Evolutionary conservation across 2,888 invertebrate species (phyloP).

Genomic region (Ophioninae sp.): DNA sequence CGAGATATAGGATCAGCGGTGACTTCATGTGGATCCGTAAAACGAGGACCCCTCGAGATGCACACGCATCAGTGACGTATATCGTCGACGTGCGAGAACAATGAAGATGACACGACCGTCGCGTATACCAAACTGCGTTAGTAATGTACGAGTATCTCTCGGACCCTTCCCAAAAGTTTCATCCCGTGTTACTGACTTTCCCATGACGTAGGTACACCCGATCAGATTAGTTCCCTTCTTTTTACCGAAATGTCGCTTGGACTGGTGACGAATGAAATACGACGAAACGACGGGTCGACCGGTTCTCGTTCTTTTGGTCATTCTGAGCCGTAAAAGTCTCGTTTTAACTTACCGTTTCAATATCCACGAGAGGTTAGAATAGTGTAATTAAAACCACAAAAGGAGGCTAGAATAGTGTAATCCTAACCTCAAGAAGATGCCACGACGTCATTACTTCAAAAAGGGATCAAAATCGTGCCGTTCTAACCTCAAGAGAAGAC

Average conservation of each 20-base stretch:
- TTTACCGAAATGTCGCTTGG: conserved; percentile 11
- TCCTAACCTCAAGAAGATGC: too few species aligned
- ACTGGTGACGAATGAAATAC: neutral
- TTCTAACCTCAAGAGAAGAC: too few species aligned
- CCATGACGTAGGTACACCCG: conserved; percentile 78
- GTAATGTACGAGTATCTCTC: conserved; percentile 35
- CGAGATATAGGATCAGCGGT: conserved; percentile 24
- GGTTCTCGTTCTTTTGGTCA: neutral
- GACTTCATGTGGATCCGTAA: neutral
- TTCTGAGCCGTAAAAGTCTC: neutral
- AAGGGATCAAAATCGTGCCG: too few species aligned
- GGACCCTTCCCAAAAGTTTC: conserved; percentile 50
- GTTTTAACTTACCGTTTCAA: too few species aligned
- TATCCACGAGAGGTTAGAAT: too few species aligned
- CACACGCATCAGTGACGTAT: conserved; percentile 44
- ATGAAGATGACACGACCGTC: conserved; percentile 59
- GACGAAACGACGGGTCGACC: neutral
- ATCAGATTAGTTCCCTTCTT: conserved; percentile 74
- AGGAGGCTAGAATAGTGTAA: too few species aligned
- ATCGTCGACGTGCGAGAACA: conserved; percentile 53
- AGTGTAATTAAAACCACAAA: too few species aligned
- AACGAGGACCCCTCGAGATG: conserved; percentile 15
- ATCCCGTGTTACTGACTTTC: conserved; percentile 74
- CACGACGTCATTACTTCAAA: too few species aligned
- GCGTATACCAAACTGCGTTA: conserved; percentile 19